Conservation (phyloP, 92 coral and sea anemone genomes). For the Porites lobata region DNA sequence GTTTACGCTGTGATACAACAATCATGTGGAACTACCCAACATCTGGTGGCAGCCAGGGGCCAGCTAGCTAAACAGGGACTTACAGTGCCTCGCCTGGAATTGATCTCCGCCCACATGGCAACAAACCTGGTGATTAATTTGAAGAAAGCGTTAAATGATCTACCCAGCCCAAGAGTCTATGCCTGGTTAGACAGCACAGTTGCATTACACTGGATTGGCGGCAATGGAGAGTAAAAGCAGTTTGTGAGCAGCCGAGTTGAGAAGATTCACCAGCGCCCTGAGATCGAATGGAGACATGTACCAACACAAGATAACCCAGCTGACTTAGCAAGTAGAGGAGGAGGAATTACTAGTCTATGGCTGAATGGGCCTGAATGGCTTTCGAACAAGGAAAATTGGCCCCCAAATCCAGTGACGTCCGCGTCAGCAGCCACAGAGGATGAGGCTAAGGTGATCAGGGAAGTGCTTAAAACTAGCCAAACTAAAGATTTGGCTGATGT, state of each 20-base stretch:
- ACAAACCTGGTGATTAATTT: constrained; percentile 27
- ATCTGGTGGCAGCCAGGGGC: constrained; percentile 17
- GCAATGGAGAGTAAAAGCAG: constrained; percentile 46
- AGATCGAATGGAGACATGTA: constrained; percentile 53
- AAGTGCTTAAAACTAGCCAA: constrained; percentile 22
- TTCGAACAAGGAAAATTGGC: constrained; percentile 16
- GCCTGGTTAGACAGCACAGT: constrained; percentile 68
- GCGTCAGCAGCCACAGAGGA: constrained; percentile 21
- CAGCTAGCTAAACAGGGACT: constrained; percentile 48
- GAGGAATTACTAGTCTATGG: constrained; percentile 23
- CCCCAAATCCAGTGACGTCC: constrained; percentile 19
- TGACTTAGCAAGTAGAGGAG: constrained; percentile 66
- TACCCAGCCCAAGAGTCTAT: constrained; percentile 1
- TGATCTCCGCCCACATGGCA: constrained; percentile 40
- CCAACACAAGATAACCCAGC: constrained; percentile 52
- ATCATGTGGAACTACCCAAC: constrained; percentile 22
- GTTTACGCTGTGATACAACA: constrained; percentile 50
- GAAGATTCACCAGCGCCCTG: constrained; percentile 32
- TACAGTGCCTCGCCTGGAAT: constrained; percentile 41
- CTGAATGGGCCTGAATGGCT: constrained; percentile 31
- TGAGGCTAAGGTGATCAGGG: constrained; percentile 40
- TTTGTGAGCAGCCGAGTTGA: constrained; percentile 38
- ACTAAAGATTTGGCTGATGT: constrained; percentile 11
- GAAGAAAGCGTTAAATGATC: neutral
- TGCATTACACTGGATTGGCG: constrained; percentile 45